phyloP scores from a whole-genome alignment of 2,797 vertebrate species.

The Enteromius unitaeniatus region DNA sequence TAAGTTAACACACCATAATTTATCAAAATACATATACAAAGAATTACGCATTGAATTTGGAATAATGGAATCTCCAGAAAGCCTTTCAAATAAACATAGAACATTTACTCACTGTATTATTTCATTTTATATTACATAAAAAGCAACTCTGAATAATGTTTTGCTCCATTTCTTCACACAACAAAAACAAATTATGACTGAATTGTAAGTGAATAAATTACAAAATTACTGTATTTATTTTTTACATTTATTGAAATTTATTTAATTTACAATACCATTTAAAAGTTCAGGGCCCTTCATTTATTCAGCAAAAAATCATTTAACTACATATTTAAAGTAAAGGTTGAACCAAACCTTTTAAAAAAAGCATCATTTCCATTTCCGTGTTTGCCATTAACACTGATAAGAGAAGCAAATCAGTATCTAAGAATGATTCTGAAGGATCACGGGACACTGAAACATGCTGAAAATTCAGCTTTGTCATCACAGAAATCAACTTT shows the following conservation, averaged over 20 bases:
- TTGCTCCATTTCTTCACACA: no score
- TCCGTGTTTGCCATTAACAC: neutral
- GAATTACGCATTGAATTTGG: neutral
- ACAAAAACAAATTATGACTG: no score
- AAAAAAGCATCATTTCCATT: neutral
- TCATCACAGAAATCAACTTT: no score
- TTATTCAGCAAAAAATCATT: neutral
- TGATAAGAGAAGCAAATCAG: neutral
- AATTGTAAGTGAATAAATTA: no score
- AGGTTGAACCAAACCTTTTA: neutral
- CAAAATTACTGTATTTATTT: no score
- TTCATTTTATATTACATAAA: neutral
- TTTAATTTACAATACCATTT: neutral
- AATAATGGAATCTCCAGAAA: neutral
- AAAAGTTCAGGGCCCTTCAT: neutral
- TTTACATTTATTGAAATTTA: no score
- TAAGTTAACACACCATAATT: constrained; percentile 16
- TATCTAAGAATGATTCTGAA: neutral
- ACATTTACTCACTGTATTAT: neutral
- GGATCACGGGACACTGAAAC: no score
- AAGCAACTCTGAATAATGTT: no score
- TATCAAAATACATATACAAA: constrained; percentile 12
- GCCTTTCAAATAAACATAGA: neutral
- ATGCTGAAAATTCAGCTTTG: no score
- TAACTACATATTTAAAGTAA: neutral